Percentiles rank a stretch among this genome's conserved stretches.
These are phyloP conservation scores for Drusus annulatus DNA, from an alignment of 1,140 invertebrate genomes.

Conservation along the genomic window DNA sequence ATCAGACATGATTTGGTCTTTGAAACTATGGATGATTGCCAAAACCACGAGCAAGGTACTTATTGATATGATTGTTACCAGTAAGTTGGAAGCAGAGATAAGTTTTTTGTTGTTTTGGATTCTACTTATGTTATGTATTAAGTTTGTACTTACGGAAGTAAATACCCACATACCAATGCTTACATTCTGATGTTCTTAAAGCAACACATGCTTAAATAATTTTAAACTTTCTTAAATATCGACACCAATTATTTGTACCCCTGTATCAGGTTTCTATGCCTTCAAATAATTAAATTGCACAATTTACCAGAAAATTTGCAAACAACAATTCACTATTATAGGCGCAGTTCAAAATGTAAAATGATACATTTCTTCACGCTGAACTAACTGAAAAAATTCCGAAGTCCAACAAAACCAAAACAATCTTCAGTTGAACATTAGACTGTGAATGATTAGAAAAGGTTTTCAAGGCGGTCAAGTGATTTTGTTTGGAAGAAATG, in stretches of 20 bases:
- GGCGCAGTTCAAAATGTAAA: not conserved
- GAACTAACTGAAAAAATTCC: not conserved
- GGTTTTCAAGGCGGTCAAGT: slow-evolving; percentile 19
- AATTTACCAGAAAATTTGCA: slow-evolving; percentile 41
- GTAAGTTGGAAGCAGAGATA: too few species aligned
- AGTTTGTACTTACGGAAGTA: too few species aligned
- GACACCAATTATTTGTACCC: not conserved
- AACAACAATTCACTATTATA: slow-evolving; percentile 9
- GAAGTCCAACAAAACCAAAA: not conserved
- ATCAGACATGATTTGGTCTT: too few species aligned
- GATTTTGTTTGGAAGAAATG: slow-evolving; percentile 20
- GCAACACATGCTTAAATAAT: too few species aligned
- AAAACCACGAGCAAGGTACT: too few species aligned
- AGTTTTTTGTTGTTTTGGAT: too few species aligned
- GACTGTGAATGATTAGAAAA: not conserved
- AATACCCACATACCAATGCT: too few species aligned
- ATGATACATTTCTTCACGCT: not conserved
- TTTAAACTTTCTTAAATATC: too few species aligned
- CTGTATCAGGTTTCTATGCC: slow-evolving; percentile 2
- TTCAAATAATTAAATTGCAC: slow-evolving; percentile 26
- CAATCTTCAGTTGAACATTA: not conserved
- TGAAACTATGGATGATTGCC: too few species aligned
- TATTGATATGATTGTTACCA: too few species aligned
- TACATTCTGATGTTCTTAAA: too few species aligned
- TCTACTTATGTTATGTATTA: too few species aligned